phyloP scores from a whole-genome alignment of 2,888 invertebrate genomes.

The Apamea epomidion region DNA sequence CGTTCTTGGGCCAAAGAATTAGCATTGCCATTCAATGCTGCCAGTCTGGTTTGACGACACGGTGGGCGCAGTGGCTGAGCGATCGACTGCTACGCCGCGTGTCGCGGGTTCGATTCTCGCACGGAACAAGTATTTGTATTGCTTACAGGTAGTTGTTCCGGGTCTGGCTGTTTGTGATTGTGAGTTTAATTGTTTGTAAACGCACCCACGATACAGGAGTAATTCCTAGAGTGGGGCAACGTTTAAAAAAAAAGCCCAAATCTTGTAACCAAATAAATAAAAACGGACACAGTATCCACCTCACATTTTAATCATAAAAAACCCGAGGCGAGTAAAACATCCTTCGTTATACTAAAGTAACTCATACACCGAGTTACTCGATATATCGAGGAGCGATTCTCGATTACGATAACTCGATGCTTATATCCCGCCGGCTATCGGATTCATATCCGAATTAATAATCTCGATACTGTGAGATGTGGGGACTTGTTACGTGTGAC shows the following conservation, averaged over 20 bases:
- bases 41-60: too few species aligned
- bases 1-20: too few species aligned
- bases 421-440: slow-evolving; percentile 81
- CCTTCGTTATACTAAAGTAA: slow-evolving; percentile 62
- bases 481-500: slow-evolving; percentile 83
- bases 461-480: slow-evolving; percentile 82
- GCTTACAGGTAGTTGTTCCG: too few species aligned
- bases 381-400: slow-evolving; percentile 72
- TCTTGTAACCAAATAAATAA: not conserved
- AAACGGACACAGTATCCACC: slow-evolving; percentile 15
- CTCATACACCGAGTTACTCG: slow-evolving; percentile 67
- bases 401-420: slow-evolving; percentile 78
- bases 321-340: slow-evolving; percentile 78
- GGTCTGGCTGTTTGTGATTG: too few species aligned
- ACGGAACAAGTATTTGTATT: too few species aligned
- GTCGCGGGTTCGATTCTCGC: too few species aligned
- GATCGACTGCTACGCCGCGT: too few species aligned
- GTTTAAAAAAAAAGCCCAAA: not conserved
- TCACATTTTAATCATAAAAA: slow-evolving; percentile 71
- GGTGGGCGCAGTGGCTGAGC: too few species aligned
- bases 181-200: too few species aligned
- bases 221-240: too few species aligned
- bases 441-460: slow-evolving; percentile 89
- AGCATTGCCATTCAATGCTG: too few species aligned
- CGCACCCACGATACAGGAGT: too few species aligned